Conservation (phyloP, 2,888 invertebrate genomes). For the Ptilodon capucinus region DNA sequence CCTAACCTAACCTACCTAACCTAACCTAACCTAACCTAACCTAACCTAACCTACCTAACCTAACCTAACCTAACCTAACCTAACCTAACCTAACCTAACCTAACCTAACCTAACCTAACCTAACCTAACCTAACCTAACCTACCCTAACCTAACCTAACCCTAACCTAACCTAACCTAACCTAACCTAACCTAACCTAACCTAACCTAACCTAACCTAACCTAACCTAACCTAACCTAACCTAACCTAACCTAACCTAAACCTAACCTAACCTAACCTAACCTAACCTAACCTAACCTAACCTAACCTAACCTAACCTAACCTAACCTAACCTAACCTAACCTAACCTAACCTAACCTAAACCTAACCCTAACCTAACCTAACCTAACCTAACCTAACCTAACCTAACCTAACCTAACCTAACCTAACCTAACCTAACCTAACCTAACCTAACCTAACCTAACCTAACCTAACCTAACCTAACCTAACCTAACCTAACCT, state of each 20-base stretch:
- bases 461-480: conserved; percentile 24
- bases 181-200: conserved; percentile 23
- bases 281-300: conserved; percentile 18
- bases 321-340: conserved; percentile 30
- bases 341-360: conserved; percentile 30
- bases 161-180: conserved; percentile 18
- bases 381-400: conserved; percentile 23
- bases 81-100: conserved; percentile 27
- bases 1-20: conserved; percentile 16
- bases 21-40: conserved; percentile 12
- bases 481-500: conserved; percentile 24
- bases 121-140: conserved; percentile 28
- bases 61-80: conserved; percentile 22
- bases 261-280: conserved; percentile 18
- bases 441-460: conserved; percentile 26
- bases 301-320: conserved; percentile 27
- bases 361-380: conserved; percentile 30
- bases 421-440: conserved; percentile 18
- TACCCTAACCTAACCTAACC: conserved; percentile 30
- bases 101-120: conserved; percentile 24
- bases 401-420: conserved; percentile 10
- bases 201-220: conserved; percentile 26
- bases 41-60: conserved; percentile 11
- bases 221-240: conserved; percentile 24
- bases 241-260: conserved; percentile 25